Conservation (phyloP, 2,113 vertebrate genomes). For the Ornithorhynchus anatinus region DNA sequence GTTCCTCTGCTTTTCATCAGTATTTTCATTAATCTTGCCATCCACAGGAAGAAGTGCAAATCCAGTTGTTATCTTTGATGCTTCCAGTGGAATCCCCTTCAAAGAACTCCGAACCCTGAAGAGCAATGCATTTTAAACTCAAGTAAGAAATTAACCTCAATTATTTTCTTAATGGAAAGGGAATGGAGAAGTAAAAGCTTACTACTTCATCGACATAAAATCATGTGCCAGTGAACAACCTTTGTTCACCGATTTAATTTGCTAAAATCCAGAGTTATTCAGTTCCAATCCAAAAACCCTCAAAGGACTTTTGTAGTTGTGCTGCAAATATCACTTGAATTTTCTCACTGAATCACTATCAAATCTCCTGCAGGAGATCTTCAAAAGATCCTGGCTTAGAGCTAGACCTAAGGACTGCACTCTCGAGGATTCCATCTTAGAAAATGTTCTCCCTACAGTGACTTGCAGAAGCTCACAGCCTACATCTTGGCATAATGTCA, state of each 20-base stretch:
- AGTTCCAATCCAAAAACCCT: not conserved
- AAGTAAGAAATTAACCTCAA: not conserved
- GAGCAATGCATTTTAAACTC: not conserved
- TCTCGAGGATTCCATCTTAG: not conserved
- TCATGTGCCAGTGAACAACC: not conserved
- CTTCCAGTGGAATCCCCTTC: not conserved
- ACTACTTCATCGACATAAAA: not conserved
- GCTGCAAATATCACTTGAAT: conserved; percentile 2
- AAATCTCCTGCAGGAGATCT: conserved; percentile 4
- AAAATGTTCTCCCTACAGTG: not conserved
- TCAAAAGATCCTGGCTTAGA: not conserved
- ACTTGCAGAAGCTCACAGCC: not conserved
- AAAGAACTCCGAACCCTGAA: not conserved
- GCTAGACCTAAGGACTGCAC: not conserved
- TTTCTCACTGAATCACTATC: not conserved
- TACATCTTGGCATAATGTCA: conserved; percentile 2
- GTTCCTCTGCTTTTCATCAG: too few species aligned
- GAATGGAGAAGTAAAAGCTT: not conserved
- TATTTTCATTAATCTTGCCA: too few species aligned
- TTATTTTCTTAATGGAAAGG: conserved; percentile 9
- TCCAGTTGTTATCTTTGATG: not conserved
- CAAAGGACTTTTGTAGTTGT: conserved; percentile 1
- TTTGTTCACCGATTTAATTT: not conserved
- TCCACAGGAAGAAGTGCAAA: not conserved
- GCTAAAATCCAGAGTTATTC: not conserved